Evolutionary conservation across 1,140 invertebrate species (phyloP), one percentile per base, ranked within the genome.

Genomic region (Drusus annulatus): DNA sequence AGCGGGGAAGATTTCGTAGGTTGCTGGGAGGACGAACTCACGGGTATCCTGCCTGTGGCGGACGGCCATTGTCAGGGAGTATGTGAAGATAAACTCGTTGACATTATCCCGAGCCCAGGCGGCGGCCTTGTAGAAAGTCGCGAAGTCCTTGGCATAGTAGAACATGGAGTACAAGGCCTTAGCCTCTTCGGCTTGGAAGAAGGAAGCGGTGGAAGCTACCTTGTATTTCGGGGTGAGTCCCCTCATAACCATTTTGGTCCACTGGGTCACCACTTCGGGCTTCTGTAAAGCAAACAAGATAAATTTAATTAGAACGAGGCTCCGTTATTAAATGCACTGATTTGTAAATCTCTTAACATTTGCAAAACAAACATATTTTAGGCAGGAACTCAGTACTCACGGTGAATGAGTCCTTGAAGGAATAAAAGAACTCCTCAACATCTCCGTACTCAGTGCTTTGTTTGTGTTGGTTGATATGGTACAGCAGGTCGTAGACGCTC

Each of bases 1-100:
- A 83, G 92, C 88, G 0, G 93, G 93, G 82, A 90, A 91, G 52
- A 93, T 85, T 87, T 94, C 93, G 79, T 93, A 93, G 31, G 90
- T 89, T 1, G 91, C 86, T 16, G 93, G 93, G 13, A 94, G 83
- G 45, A 91, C 88, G 36, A 93, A 84, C 56, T 90, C 91, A 3
- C 87, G 85, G 23, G 90, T 91, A 63, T 93, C 93, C 1, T 86
- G 82, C 60, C 92, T 91, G 17, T 91, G 90, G n/a, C 91, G 83
- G 2, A 93, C 86, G 5, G 93, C 92, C 68, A 91, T 86, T 62
- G 90, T 91, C 80, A 93, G 85, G 3, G 92, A 90, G 56, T 91
- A 91, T 7, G 89, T 80, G 84, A 92, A 94, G 79, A 92, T 89
- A 17, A 89, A 91, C 84, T 92, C 89, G 85, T 94, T 94, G 8